Percentiles rank a stretch among this genome's conserved stretches.
phyloP scores from a whole-genome alignment of 2,888 invertebrate genomes.

The Noctua janthina region DNA sequence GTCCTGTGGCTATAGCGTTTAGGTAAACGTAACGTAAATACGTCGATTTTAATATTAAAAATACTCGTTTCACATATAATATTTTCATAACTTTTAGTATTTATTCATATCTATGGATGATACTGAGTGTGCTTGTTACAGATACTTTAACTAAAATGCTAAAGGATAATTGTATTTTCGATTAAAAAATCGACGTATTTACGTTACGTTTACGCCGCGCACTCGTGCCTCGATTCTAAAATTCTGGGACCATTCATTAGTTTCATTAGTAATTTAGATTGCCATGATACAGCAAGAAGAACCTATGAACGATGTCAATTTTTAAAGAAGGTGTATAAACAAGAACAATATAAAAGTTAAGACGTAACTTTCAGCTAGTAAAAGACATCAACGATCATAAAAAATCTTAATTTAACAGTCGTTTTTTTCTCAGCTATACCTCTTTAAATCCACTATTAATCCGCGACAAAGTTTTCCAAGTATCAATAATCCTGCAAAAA shows the following conservation, averaged over 20 bases:
- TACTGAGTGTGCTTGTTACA: too few species aligned
- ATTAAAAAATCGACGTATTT: too few species aligned
- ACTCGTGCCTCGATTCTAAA: neutral
- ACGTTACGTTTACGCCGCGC: too few species aligned
- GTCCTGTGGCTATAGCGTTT: too few species aligned
- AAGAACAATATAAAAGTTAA: neutral
- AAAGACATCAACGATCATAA: slow-evolving; percentile 49
- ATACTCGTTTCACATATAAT: too few species aligned
- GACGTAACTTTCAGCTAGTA: slow-evolving; percentile 2
- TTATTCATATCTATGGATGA: too few species aligned
- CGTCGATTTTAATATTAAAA: too few species aligned
- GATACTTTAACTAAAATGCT: too few species aligned
- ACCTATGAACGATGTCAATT: neutral
- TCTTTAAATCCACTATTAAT: neutral
- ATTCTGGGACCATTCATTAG: neutral
- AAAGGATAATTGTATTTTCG: too few species aligned
- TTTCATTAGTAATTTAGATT: neutral
- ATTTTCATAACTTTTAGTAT: too few species aligned
- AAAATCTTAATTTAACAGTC: too few species aligned
- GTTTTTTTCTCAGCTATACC: neutral
- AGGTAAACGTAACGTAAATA: too few species aligned
- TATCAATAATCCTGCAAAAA: slow-evolving; percentile 57
- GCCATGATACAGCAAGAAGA: neutral
- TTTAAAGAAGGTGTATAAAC: neutral
- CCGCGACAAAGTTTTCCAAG: slow-evolving; percentile 22